A percentile compares a stretch with the other conserved stretches of the same genome.
These are phyloP conservation scores for Chelidonichthys spinosus DNA, from an alignment of 2,797 vertebrate species.

Conservation along the genomic window DNA sequence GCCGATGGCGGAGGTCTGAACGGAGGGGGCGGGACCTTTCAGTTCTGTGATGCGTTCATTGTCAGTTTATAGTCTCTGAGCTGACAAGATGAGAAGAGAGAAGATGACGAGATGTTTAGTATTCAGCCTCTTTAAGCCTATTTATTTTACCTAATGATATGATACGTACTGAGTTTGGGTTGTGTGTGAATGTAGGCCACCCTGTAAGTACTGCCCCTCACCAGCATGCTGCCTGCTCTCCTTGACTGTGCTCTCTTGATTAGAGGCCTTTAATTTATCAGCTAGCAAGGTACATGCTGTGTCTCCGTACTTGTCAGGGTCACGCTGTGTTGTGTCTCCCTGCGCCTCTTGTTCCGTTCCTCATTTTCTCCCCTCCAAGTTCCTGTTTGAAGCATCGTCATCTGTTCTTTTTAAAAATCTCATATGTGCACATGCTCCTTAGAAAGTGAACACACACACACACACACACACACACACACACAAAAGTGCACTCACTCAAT, in stretches of 20 bases:
- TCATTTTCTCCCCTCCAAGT: constrained; percentile 7
- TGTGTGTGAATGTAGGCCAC: not conserved
- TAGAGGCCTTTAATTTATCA: constrained; percentile 29
- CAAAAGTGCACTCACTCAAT: constrained; percentile 7
- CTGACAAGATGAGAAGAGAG: too few species aligned
- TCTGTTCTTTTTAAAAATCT: constrained; percentile 2
- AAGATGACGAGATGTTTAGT: not conserved
- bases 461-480: constrained; percentile 3
- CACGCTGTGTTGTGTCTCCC: constrained; percentile 46
- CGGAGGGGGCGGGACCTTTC: too few species aligned
- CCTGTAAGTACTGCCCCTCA: not conserved
- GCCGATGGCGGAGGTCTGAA: too few species aligned
- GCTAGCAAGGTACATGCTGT: constrained; percentile 20
- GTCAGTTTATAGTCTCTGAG: too few species aligned
- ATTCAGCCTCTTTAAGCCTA: not conserved
- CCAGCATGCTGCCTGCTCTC: constrained; percentile 23
- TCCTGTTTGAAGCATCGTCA: constrained; percentile 12
- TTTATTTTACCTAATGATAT: not conserved
- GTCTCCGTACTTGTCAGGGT: constrained; percentile 33
- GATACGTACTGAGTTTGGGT: not conserved
- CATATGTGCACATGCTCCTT: not conserved
- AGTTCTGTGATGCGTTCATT: too few species aligned
- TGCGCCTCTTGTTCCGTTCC: not conserved
- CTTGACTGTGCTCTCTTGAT: constrained; percentile 16
- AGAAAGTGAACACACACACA: constrained; percentile 2